Evolutionary conservation across 2,888 invertebrate genomes (phyloP).

Genomic region (Nycteola revayana): DNA sequence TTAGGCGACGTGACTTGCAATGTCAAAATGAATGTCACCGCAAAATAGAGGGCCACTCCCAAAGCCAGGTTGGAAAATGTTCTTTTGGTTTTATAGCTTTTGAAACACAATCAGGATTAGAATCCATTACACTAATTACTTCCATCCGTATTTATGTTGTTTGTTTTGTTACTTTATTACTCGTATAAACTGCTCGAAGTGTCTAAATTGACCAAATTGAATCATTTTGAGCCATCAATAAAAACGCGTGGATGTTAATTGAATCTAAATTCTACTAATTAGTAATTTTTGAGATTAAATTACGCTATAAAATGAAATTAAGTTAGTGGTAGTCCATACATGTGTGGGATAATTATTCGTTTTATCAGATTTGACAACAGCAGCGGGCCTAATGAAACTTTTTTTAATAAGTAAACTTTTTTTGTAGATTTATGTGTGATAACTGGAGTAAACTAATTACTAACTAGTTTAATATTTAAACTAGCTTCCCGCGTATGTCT

Average conservation of each 20-base stretch:
- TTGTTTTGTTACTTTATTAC: slow-evolving; percentile 41
- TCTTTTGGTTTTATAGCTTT: slow-evolving; percentile 47
- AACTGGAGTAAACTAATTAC: too few relatives aligned
- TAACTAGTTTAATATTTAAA: too few relatives aligned
- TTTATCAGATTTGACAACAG: slow-evolving; percentile 27
- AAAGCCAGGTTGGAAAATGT: too few relatives aligned
- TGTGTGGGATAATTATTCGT: slow-evolving; percentile 29
- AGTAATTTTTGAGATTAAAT: slow-evolving; percentile 40
- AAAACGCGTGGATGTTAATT: slow-evolving; percentile 40
- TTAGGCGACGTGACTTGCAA: slow-evolving; percentile 75
- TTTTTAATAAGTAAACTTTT: slow-evolving; percentile 26
- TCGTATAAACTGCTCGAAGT: slow-evolving; percentile 33
- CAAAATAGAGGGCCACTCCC: slow-evolving; percentile 41
- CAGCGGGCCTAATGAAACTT: slow-evolving; percentile 15
- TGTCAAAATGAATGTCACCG: slow-evolving; percentile 54
- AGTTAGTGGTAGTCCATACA: slow-evolving; percentile 9
- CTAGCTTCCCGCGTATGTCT: too few relatives aligned
- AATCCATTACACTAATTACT: slow-evolving; percentile 68
- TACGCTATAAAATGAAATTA: slow-evolving; percentile 33
- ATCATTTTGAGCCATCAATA: slow-evolving; percentile 40
- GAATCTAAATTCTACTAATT: slow-evolving; percentile 49
- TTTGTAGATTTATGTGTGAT: slow-evolving; percentile 12
- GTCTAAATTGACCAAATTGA: slow-evolving; percentile 44
- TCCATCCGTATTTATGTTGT: slow-evolving; percentile 45
- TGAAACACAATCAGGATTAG: slow-evolving; percentile 49